Evolutionary conservation across 2,888 invertebrate species (phyloP), one percentile per base, ranked within the genome.

Genomic region (Penaeus monodon): DNA sequence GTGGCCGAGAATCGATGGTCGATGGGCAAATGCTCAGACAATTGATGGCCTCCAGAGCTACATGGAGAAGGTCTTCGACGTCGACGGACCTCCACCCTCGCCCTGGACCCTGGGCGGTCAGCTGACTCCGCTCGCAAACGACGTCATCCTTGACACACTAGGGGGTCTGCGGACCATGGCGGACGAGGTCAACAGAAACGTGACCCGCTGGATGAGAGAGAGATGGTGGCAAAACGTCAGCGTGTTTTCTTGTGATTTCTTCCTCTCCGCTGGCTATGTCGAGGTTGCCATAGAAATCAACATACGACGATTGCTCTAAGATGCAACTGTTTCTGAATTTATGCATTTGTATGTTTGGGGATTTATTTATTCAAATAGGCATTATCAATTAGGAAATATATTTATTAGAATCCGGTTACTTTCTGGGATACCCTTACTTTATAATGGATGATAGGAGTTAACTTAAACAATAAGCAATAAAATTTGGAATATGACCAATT

Each of bases 21-120:
- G 63, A 8, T 95, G 95, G 95, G 95, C 95, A 22, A 94, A 95
- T 91, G 94, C 94, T 12, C 94, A 94, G 89, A 93, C 92, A 29
- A 92, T 94, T 89, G 90, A 92, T 0, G 93, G 93, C 65, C 92
- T 95, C 77, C 94, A 94, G 90, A 91, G 91, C 0, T 94, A 94
- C 91, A 92, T 95, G 63, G 90, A 91, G 22, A 89, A 89, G 68
- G 90, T 91, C 27, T 89, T 91, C 87, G 49, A 64, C 29, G 81
- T 83, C 24, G 65, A 88, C 27, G 90, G 79, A 8, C 85, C 70
- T 12, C 85, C 73, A 2, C 63, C 70, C 68, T 89, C 81, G 38
- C 87, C 92, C 10, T 93, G 93, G 93, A 92, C 92, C 1, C 92
- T 92, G 1, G 94, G 94, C 94, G 93, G 93, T 1, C 93, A 94